Evolutionary conservation across 2,888 invertebrate genomes (phyloP), one percentile per base, ranked within the genome.

Genomic region (Lapara coniferarum): DNA sequence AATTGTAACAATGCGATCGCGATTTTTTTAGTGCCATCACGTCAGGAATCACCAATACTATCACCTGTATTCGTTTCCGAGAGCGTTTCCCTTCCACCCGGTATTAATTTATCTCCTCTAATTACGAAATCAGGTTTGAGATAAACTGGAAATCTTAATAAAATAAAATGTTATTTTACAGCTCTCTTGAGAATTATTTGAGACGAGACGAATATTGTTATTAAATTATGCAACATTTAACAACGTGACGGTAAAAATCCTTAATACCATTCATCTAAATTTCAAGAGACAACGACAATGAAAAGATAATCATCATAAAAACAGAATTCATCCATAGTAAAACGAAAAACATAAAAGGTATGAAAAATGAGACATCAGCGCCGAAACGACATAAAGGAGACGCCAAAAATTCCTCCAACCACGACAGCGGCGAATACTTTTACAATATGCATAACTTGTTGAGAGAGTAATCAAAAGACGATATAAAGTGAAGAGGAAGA

Each of bases 401-500:
- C 83, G 84, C 85, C 89, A 78, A 90, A 88, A 89, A 88, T 87
- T 89, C 86, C 82, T 86, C 83, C 85, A 85, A 87, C 88, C 88
- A 70, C 78, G 83, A 82, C 85, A 82, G 77, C 78, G 83, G 82
- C 84, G 81, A 85, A 84, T 83, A 89, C 88, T 90, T 88, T 87
- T 91, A 91, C 90, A 92, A 91, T 92, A 92, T 93, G 92, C 92
- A 93, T 92, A 93, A 92, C 92, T 93, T 92, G 92, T 92, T 92
- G 91, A 91, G 89, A 91, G 92, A 90, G 92, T 92, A 93, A 93
- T 93, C 93, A 93, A 93, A 93, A 92, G 92, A 88, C 92, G 92
- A 93, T 93, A 92, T 91, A 93, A 92, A 92, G 91, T 90, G 89
- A 88, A 88, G 90, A 89, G 86, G 86, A 89, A 90, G 90, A 92